These are phyloP conservation scores for Mesocentrotus franciscanus DNA, from an alignment of 53 echinoderm and acorn worm species.

Conservation along the genomic window DNA sequence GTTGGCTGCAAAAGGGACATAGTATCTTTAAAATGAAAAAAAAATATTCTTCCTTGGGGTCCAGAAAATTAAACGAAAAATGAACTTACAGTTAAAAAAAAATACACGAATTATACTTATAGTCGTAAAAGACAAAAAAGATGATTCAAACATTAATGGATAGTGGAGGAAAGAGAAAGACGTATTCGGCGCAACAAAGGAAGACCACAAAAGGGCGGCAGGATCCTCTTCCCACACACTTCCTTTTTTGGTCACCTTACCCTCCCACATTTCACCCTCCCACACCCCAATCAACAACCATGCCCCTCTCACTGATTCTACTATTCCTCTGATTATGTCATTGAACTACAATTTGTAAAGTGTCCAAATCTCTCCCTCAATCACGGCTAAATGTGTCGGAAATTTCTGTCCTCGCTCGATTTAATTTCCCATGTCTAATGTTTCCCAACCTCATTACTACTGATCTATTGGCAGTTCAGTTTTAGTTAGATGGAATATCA, in stretches of 20 bases:
- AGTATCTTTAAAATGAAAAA: no score
- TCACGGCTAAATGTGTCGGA: background rate
- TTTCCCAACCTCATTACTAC: background rate
- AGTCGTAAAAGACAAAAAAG: no score
- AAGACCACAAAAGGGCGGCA: no score
- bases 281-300: background rate
- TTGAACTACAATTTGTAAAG: background rate
- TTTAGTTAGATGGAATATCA: background rate
- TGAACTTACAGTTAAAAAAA: no score
- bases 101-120: no score
- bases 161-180: no score
- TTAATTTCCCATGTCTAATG: background rate
- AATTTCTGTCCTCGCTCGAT: background rate
- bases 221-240: no score
- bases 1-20: no score
- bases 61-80: no score
- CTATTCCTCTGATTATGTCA: background rate
- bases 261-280: background rate
- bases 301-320: background rate
- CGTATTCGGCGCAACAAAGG: no score
- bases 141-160: no score
- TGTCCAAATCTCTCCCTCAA: background rate
- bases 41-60: no score
- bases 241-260: background rate
- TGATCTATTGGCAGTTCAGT: background rate